Evolutionary conservation across 2,888 invertebrate species (phyloP), one percentile per base, ranked within the genome.

Genomic region (Phymatocera aterrima): DNA sequence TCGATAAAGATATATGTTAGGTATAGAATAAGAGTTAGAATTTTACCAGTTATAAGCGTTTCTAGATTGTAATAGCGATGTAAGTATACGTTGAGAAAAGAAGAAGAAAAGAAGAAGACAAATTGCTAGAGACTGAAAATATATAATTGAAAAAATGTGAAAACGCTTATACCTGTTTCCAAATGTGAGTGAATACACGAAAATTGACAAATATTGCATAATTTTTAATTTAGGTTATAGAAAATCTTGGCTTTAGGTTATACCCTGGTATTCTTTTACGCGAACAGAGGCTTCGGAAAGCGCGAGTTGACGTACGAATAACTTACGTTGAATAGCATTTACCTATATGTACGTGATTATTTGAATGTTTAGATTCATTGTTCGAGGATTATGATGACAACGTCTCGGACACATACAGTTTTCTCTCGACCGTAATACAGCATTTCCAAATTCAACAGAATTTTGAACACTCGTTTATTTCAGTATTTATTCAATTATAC

Each of bases 401-500:
- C n/a, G 54, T 24, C 24, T 54, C 54, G 21, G n/a, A 24, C 12
- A 54, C 54, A 12, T 24, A 28, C n/a, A 21, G 1, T 57, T 24
- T 57, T 28, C 12, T 15, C 21, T 24, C 12, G 21, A 40, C 12
- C 12, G 6, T 40, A 12, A 4, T 4, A 8, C 10, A 3, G 18
- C 10, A 21, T 24, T 28, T 28, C 28, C n/a, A n/a, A n/a, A n/a
- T 57, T 15, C 57, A 24, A 21, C 0, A 5, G 37, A 34, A 57
- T 28, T 57, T 61, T 31, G 18, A n/a, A 61, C n/a, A 64, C 34
- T 37, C 61, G 61, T 64, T 18, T 64, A 37, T 64, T 64, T n/a
- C 34, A 64, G 21, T 64, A 64, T 64, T 64, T 64, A 64, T 64
- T 64, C 61, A 64, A 64, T 64, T 64, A 64, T 64, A 64, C 61